Percentiles rank a stretch among this genome's conserved stretches.
These are phyloP conservation scores for Apomyelois bistriatella DNA, from an alignment of 2,888 invertebrate species.

Conservation along the genomic window DNA sequence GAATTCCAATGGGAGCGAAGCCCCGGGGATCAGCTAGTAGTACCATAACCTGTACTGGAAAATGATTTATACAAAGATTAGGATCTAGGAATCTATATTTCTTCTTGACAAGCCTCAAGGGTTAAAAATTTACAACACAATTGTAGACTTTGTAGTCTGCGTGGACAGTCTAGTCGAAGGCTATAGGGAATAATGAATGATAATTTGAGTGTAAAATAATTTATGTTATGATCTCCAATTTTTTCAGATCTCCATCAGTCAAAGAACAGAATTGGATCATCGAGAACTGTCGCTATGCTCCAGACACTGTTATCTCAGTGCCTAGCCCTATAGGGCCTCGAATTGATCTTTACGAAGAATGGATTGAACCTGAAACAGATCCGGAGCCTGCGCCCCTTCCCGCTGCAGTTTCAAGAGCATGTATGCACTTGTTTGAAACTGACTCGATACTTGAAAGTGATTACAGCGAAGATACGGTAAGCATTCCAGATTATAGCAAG, in stretches of 20 bases:
- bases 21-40: too few relatives aligned
- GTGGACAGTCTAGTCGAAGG: too few relatives aligned
- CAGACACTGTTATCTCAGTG: conserved; percentile 73
- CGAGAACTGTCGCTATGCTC: conserved; percentile 81
- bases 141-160: too few relatives aligned
- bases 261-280: conserved; percentile 83
- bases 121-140: too few relatives aligned
- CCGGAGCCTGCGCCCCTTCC: conserved; percentile 18
- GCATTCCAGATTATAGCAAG: not conserved
- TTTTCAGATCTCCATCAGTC: conserved; percentile 63
- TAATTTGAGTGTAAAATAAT: not conserved
- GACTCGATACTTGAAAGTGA: not conserved
- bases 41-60: too few relatives aligned
- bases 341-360: conserved; percentile 74
- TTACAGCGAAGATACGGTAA: not conserved
- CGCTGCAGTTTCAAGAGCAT: not conserved
- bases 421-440: not conserved
- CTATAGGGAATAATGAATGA: not conserved
- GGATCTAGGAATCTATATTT: too few relatives aligned
- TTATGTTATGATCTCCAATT: not conserved
- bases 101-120: too few relatives aligned
- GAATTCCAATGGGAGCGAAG: too few relatives aligned
- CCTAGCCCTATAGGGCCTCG: conserved; percentile 79
- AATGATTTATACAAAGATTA: too few relatives aligned
- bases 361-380: conserved; percentile 42